Evolutionary conservation across 2,797 vertebrate species (phyloP), one percentile per base, ranked within the genome.

Genomic region (Epinephelus awoara): DNA sequence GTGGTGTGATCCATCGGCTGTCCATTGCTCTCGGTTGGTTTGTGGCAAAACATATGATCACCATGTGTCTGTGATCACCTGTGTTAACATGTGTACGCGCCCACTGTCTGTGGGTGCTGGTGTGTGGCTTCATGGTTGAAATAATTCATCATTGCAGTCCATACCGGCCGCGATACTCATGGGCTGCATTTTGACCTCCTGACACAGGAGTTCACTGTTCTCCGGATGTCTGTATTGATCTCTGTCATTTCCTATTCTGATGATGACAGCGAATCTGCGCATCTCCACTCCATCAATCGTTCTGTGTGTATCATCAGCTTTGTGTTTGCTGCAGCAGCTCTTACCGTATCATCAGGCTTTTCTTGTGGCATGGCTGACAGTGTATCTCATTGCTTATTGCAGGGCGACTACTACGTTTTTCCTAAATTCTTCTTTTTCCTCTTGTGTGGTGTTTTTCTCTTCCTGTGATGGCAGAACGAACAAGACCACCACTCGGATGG

Each of bases 401-500:
- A 49, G 56, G 15, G n/a, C 23, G 62, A 9, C 10, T 38, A 3
- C 44, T 65, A 18, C 23, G 8, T 27, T 55, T 73, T 63, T 57
- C 67, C 77, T 85, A 72, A 90, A 79, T 67, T 18, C 2, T 46
- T 84, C 17, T 84, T 71, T 59, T 77, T 27, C 83, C 10, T 86
- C 65, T 85, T 21, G 62, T 66, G 50, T 73, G 42, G 5, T 87
- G 34, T 88, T 9, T 55, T 71, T 70, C 51, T 74, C 61, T 27
- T 55, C 62, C 67, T 83, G 86, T 62, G 80, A 82, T 25, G 77
- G 56, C 96, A 98, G 97, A 95, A 94, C 93, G 93, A 83, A 90
- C 91, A 98, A 97, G 96, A 82, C 95, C 93, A 95, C 95, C 93
- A 94, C 96, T 93, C 96, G 96, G 63, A 56, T 93, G 94, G 92